These are phyloP conservation scores for Lates japonicus DNA, from an alignment of 2,797 vertebrate genomes.

Conservation along the genomic window DNA sequence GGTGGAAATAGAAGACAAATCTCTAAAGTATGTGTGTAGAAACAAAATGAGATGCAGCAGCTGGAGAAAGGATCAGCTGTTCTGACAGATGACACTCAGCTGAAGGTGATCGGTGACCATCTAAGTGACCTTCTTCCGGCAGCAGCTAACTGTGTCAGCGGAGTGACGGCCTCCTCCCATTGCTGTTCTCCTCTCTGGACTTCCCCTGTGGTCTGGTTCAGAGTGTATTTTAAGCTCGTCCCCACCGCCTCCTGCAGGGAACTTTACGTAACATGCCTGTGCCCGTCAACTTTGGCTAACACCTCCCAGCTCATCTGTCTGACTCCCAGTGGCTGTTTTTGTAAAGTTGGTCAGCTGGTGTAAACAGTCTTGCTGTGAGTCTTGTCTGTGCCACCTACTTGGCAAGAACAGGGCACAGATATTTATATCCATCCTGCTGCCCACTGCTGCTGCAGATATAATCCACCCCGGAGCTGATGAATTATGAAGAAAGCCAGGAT, in stretches of 20 bases:
- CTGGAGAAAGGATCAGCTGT: neutral
- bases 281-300: constrained; percentile 51
- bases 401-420: no score
- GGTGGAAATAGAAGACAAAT: neutral
- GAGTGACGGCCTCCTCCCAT: constrained; percentile 32
- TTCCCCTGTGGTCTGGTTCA: constrained; percentile 37
- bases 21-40: neutral
- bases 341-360: constrained; percentile 51
- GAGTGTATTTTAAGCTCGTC: constrained; percentile 59
- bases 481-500: constrained; percentile 38
- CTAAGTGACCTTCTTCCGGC: constrained; percentile 40
- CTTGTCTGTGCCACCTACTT: constrained; percentile 59
- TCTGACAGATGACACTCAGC: constrained; percentile 2
- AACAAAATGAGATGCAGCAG: neutral
- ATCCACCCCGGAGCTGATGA: no score
- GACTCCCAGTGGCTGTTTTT: constrained; percentile 45
- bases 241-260: constrained; percentile 16
- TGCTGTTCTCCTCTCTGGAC: constrained; percentile 29
- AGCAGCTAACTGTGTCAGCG: constrained; percentile 56
- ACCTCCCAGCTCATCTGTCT: constrained; percentile 45
- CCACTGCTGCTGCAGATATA: constrained; percentile 14
- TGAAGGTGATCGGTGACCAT: neutral
- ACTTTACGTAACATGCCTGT: constrained; percentile 62
- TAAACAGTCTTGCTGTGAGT: constrained; percentile 59
- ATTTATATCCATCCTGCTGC: constrained; percentile 61